A percentile compares a stretch with the other conserved stretches of the same genome.
Conservation (phyloP, 2,113 vertebrate species). For the Gorsachius goisagi region DNA sequence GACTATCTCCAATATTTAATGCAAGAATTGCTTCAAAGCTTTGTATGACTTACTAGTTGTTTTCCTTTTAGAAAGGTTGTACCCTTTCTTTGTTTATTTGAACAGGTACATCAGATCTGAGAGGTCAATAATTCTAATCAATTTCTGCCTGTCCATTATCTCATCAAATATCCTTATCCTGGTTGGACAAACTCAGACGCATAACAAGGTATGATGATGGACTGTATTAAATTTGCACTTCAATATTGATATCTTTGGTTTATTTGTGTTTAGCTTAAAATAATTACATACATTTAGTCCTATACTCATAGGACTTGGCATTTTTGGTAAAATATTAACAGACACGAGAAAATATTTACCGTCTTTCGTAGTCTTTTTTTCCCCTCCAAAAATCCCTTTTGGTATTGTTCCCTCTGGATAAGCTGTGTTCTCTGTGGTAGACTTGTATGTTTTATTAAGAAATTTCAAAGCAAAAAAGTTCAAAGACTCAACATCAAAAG, state of each 20-base stretch:
- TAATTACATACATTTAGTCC: background rate
- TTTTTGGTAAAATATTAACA: constrained; percentile 25
- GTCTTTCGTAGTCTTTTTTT: background rate
- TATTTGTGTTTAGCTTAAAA: constrained; percentile 21
- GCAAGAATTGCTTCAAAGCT: background rate
- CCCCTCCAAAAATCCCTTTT: constrained; percentile 19
- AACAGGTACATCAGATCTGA: constrained; percentile 96
- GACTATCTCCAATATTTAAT: background rate
- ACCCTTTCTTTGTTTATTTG: constrained; percentile 44
- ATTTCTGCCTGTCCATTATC: constrained; percentile 99
- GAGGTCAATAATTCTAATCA: constrained; percentile 97
- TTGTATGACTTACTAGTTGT: background rate
- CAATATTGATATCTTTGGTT: background rate
- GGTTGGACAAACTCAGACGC: constrained; percentile 97
- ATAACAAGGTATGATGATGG: constrained; percentile 88
- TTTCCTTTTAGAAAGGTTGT: constrained; percentile 6
- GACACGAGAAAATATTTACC: constrained; percentile 12
- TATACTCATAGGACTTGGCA: background rate
- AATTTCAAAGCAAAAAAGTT: constrained; percentile 67
- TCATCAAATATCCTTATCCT: constrained; percentile 98
- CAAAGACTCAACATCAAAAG: constrained; percentile 67
- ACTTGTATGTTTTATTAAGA: constrained; percentile 44
- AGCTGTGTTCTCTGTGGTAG: constrained; percentile 37
- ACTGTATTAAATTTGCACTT: background rate
- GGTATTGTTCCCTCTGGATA: constrained; percentile 45